Evolutionary conservation across 2,888 invertebrate species (phyloP).

Genomic region (Drosophila acutilabella): DNA sequence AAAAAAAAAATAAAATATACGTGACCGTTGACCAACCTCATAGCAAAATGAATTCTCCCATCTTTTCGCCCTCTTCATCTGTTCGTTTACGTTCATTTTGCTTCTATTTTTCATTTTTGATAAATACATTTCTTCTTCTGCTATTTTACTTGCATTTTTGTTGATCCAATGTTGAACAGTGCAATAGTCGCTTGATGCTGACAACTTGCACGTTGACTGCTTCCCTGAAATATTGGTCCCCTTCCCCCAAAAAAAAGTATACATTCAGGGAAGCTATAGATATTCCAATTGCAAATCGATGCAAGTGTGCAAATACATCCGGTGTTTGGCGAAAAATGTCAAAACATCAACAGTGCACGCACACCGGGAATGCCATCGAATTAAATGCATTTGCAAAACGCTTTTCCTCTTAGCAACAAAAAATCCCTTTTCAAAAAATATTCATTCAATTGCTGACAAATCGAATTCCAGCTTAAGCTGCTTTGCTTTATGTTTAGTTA

Average conservation of each 20-base stretch:
- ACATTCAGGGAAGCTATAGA: background rate
- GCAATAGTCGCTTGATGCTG: constrained; percentile 51
- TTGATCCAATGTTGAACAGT: constrained; percentile 66
- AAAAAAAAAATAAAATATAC: constrained; percentile 30
- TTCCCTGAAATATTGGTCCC: constrained; percentile 10
- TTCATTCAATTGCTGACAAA: background rate
- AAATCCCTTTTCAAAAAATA: background rate
- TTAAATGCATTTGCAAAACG: constrained; percentile 8
- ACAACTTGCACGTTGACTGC: constrained; percentile 26
- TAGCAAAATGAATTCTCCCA: constrained; percentile 17
- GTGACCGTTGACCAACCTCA: constrained; percentile 21
- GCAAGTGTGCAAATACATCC: constrained; percentile 17
- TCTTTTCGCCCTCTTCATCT: constrained; percentile 45
- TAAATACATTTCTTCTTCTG: constrained; percentile 45
- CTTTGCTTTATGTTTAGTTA: background rate
- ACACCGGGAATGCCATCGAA: constrained; percentile 1
- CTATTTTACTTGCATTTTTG: constrained; percentile 20
- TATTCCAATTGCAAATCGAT: constrained; percentile 21
- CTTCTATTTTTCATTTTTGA: constrained; percentile 39
- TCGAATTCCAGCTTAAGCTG: background rate
- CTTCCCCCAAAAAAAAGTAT: no score
- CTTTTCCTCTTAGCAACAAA: background rate
- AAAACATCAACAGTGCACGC: constrained; percentile 13
- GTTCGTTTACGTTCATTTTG: constrained; percentile 47
- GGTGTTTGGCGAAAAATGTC: constrained; percentile 15